phyloP scores from a whole-genome alignment of 2,113 vertebrate genomes.

The Periophthalmodon schlosseri region DNA sequence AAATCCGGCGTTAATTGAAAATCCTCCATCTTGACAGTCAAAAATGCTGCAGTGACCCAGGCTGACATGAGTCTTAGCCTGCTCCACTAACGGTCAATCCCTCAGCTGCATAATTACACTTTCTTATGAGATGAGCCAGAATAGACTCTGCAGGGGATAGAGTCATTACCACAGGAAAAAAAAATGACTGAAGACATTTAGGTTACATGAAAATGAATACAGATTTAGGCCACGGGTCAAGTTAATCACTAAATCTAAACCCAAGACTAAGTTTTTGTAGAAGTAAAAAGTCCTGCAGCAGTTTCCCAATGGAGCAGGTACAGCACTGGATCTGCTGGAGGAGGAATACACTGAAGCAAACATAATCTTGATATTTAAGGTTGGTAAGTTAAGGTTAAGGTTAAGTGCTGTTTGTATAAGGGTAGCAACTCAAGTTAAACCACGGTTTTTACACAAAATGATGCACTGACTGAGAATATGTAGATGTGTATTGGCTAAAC shows the following conservation, averaged over 20 bases:
- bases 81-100: slow-evolving; percentile 65
- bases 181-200: not conserved
- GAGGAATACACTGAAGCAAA: too few relatives aligned
- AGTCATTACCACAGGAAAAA: not conserved
- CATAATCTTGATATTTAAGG: too few relatives aligned
- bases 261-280: not conserved
- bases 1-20: too few relatives aligned
- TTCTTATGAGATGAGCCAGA: slow-evolving; percentile 65
- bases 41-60: slow-evolving; percentile 33
- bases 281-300: not conserved
- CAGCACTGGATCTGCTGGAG: too few relatives aligned
- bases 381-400: too few relatives aligned
- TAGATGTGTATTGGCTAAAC: too few relatives aligned
- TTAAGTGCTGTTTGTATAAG: too few relatives aligned
- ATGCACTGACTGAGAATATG: too few relatives aligned
- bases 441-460: too few relatives aligned
- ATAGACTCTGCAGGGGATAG: slow-evolving; percentile 61
- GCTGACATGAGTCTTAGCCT: slow-evolving; percentile 48
- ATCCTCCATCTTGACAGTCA: not conserved
- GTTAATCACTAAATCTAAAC: not conserved
- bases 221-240: not conserved
- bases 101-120: slow-evolving; percentile 71
- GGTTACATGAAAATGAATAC: not conserved
- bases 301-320: not conserved
- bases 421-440: too few relatives aligned